Conservation (phyloP, 2,888 invertebrate species). For the Acrocyrtus sp. region DNA sequence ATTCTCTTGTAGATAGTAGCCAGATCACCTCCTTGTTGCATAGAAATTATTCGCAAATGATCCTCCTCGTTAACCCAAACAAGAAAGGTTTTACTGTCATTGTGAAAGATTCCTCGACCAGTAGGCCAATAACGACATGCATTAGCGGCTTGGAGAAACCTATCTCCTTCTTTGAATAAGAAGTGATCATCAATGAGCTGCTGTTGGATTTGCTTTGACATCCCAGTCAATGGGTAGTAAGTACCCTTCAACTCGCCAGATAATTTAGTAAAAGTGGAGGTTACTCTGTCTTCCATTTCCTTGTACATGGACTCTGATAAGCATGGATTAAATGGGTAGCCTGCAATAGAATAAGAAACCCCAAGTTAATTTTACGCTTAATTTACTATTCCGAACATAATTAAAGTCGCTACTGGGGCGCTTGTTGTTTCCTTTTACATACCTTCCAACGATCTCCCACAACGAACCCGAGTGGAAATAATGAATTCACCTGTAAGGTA, state of each 20-base stretch:
- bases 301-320: slow-evolving; percentile 96
- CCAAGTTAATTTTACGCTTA: too few relatives aligned
- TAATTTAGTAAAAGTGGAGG: slow-evolving; percentile 82
- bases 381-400: too few relatives aligned
- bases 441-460: slow-evolving; percentile 77
- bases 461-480: slow-evolving; percentile 95
- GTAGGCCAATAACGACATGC: slow-evolving; percentile 94
- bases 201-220: slow-evolving; percentile 96
- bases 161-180: slow-evolving; percentile 97
- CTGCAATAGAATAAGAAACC: slow-evolving; percentile 67
- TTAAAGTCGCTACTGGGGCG: too few relatives aligned
- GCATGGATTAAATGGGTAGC: slow-evolving; percentile 98
- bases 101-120: slow-evolving; percentile 98
- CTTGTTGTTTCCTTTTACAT: too few relatives aligned
- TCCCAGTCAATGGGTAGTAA: slow-evolving; percentile 94
- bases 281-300: slow-evolving; percentile 93
- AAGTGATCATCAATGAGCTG: slow-evolving; percentile 98
- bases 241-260: slow-evolving; percentile 93
- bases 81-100: slow-evolving; percentile 95
- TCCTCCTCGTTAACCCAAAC: slow-evolving; percentile 99
- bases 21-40: slow-evolving; percentile 73
- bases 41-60: slow-evolving; percentile 97
- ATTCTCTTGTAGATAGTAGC: slow-evolving; percentile 53
- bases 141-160: slow-evolving; percentile 73
- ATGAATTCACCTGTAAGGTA: slow-evolving; percentile 79